Conservation (phyloP, 2,888 invertebrate species). For the Drosophila villosipedis region DNA sequence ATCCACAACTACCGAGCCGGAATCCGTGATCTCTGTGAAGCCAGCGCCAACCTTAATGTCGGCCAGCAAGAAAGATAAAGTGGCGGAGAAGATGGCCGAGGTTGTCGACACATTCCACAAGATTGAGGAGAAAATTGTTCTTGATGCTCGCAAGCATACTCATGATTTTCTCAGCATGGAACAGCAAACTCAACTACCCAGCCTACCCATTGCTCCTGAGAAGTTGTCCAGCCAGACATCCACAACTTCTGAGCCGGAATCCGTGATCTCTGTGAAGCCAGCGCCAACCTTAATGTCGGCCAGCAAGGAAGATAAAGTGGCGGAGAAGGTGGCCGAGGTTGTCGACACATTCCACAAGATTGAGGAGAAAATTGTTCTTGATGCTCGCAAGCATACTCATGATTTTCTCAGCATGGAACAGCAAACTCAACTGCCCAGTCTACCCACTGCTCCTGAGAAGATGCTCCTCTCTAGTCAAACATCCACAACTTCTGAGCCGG, state of each 20-base stretch:
- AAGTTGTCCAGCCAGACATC: conserved; percentile 57
- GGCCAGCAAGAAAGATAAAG: conserved; percentile 42
- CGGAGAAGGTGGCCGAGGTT: conserved; percentile 54
- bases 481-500: conserved; percentile 61
- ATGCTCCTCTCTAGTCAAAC: conserved; percentile 44
- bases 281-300: conserved; percentile 10
- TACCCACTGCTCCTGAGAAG: conserved; percentile 40
- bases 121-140: conserved; percentile 57
- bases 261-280: conserved; percentile 48
- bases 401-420: conserved; percentile 80
- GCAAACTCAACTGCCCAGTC: conserved; percentile 66
- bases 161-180: conserved; percentile 78
- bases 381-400: conserved; percentile 67
- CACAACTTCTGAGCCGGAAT: conserved; percentile 57
- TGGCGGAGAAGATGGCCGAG: conserved; percentile 56
- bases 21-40: conserved; percentile 50
- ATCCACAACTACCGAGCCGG: conserved; percentile 61
- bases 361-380: conserved; percentile 57
- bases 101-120: conserved; percentile 68
- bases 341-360: conserved; percentile 68
- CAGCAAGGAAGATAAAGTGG: conserved; percentile 40
- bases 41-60: conserved; percentile 18
- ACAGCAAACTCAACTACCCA: conserved; percentile 71
- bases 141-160: conserved; percentile 69
- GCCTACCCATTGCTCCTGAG: conserved; percentile 29